Conservation (phyloP, 2,888 invertebrate genomes). For the Tetragnatha montana region DNA sequence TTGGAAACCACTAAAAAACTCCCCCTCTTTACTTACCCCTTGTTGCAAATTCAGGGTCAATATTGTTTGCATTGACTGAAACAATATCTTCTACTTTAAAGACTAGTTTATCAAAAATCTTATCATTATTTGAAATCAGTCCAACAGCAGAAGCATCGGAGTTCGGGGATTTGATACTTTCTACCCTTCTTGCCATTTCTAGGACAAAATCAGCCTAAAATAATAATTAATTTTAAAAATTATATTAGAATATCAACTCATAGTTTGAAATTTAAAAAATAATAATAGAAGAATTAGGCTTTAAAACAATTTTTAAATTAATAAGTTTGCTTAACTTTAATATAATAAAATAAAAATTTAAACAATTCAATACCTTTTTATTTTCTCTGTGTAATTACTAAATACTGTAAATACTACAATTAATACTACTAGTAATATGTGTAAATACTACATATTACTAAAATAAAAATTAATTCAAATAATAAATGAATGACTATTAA, state of each 20-base stretch:
- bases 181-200: constrained; percentile 90
- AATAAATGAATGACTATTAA: too few species aligned
- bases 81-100: constrained; percentile 90
- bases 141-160: constrained; percentile 68
- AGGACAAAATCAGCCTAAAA: constrained; percentile 87
- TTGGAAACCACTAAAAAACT: too few species aligned
- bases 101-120: constrained; percentile 86
- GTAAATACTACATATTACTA: too few species aligned
- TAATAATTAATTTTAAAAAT: background rate
- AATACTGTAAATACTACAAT: too few species aligned
- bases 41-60: constrained; percentile 91
- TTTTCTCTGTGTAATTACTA: too few species aligned
- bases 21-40: constrained; percentile 80
- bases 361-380: too few species aligned
- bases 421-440: too few species aligned
- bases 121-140: constrained; percentile 78
- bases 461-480: too few species aligned
- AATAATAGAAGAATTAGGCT: background rate
- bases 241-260: constrained; percentile 8
- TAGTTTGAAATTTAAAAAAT: background rate
- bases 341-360: background rate
- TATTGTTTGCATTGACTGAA: constrained; percentile 87
- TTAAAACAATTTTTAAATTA: too few species aligned
- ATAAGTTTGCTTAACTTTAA: too few species aligned
- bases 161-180: constrained; percentile 74